phyloP scores from a whole-genome alignment of 92 coral and sea anemone genomes.

The Meandrina meandrites region DNA sequence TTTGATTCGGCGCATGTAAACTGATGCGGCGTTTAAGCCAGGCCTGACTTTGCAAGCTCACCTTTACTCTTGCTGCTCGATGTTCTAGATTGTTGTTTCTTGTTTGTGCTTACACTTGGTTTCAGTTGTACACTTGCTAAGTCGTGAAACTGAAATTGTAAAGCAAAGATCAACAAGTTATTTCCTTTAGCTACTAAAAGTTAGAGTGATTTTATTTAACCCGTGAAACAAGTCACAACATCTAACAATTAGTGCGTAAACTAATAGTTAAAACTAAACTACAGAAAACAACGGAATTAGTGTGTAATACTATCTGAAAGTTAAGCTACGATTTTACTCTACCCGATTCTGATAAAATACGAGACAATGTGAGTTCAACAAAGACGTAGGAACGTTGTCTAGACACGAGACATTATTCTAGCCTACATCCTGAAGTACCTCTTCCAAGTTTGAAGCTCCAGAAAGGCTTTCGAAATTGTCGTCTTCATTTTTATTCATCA shows the following conservation, averaged over 20 bases:
- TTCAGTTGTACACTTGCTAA: constrained; percentile 22
- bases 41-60: not conserved
- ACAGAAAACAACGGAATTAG: no score
- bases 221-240: no score
- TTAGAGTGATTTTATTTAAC: no score
- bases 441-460: constrained; percentile 41
- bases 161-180: not conserved
- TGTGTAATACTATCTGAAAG: no score
- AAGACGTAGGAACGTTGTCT: not conserved
- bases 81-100: constrained; percentile 17
- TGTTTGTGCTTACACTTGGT: constrained; percentile 9
- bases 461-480: constrained; percentile 65
- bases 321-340: no score
- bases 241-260: no score
- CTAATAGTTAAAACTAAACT: no score
- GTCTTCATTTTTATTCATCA: constrained; percentile 74
- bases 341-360: not conserved
- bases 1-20: no score
- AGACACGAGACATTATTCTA: no score
- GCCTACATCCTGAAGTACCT: constrained; percentile 1
- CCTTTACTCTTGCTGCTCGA: constrained; percentile 30
- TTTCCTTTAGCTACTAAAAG: no score
- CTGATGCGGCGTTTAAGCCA: no score
- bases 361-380: not conserved
- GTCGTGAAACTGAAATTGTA: constrained; percentile 26